Evolutionary conservation across 2,797 vertebrate genomes (phyloP).

Genomic region (Loriculus beryllinus): DNA sequence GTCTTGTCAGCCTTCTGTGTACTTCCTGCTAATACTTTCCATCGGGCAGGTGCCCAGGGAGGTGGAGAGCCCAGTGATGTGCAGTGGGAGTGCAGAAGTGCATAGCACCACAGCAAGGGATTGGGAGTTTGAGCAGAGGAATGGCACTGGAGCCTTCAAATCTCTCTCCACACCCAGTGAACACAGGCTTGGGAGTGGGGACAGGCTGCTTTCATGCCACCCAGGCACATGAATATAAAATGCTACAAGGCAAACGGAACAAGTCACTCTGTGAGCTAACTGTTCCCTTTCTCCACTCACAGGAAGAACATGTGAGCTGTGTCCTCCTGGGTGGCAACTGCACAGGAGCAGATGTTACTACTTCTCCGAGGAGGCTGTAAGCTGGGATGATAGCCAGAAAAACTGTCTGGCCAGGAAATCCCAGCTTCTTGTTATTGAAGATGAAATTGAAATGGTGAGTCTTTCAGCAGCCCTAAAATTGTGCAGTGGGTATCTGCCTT

Average conservation of each 20-base stretch:
- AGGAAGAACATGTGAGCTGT: neutral
- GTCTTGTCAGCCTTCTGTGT: neutral
- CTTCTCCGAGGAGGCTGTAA: slow-evolving; percentile 27
- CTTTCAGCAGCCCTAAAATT: neutral
- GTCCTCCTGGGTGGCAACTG: slow-evolving; percentile 43
- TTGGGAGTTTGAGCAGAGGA: neutral
- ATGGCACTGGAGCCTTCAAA: neutral
- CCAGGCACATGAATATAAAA: neutral
- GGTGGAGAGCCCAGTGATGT: neutral
- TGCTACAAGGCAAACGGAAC: neutral
- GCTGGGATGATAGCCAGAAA: slow-evolving; percentile 44
- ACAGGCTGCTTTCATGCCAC: neutral
- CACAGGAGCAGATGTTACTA: slow-evolving; percentile 45
- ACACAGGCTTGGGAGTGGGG: neutral
- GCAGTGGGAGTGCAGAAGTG: neutral
- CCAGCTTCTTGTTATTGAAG: slow-evolving; percentile 35
- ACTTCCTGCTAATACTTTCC: neutral
- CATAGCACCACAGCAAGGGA: neutral
- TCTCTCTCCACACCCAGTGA: neutral
- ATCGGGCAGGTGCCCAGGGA: rapidly evolving
- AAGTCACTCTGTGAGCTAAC: neutral
- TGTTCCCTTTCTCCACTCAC: neutral
- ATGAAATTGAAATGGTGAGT: slow-evolving; percentile 56
- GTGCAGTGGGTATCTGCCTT: neutral
- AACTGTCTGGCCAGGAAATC: slow-evolving; percentile 45